Evolutionary conservation across 2,797 vertebrate genomes (phyloP), one percentile per base, ranked within the genome.

Genomic region (Myotis pilosus): DNA sequence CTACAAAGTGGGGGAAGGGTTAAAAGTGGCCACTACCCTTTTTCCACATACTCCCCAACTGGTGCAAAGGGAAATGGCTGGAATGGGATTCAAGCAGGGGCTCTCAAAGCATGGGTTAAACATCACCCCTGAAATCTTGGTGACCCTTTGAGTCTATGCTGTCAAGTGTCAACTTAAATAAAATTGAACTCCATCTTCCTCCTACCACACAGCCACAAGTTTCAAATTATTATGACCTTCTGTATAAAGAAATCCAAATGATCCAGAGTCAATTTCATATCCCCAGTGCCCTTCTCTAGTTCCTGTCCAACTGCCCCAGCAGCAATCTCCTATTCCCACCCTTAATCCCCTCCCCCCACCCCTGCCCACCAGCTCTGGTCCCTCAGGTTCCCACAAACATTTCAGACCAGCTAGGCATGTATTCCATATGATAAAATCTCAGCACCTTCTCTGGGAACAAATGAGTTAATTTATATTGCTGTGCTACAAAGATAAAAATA

Each of bases 401-500:
- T 89, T 76, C 33, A 75, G 38, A 55, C 0, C 3, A 68, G 13
- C 9, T 38, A 23, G 11, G 11, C 2, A 6, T 23, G 19, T 19
- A n/a, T 5, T 60, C 30, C 33, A 47, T 62, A 19, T n/a, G 75
- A 85, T 28, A n/a, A 66, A 55, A 28, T 62, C 41, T 22, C 20
- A 5, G 23, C 55, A 78, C 36, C n/a, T 87, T 76, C 25, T 87
- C 28, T 53, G 55, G 81, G 62, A 95, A 78, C 9, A 51, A 75
- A 62, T 66, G 38, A 69, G 33, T 76, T 87, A 89, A 93, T 93
- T 49, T n/a, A 78, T n/a, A 62, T 20, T 53, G 13, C 30, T 72
- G 12, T 60, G 47, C 81, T 79, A 36, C 36, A 36, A 33, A 93
- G 22, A 90, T 84, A 53, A 92, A 87, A 85, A 66, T 88, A 75